These are phyloP conservation scores for Drosophila equinoxialis DNA, from an alignment of 1,140 invertebrate species.

Conservation along the genomic window DNA sequence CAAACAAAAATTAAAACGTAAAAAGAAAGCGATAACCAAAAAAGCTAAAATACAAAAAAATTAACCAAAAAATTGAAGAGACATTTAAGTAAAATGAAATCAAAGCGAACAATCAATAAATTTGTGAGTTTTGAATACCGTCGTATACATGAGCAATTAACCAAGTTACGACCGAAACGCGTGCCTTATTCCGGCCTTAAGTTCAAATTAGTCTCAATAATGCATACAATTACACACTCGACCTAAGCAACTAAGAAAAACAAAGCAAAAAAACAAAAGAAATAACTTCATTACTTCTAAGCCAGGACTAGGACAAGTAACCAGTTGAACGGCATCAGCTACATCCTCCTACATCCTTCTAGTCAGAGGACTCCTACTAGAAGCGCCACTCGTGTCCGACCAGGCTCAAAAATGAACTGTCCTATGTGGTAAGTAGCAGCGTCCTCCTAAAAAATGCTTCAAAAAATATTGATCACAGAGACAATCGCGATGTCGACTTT, in stretches of 20 bases:
- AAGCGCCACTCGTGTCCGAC: not conserved
- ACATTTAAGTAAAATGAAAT: constrained; percentile 11
- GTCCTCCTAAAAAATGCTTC: not conserved
- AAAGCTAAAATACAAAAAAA: constrained; percentile 11
- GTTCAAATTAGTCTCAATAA: constrained; percentile 68
- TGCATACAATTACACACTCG: constrained; percentile 28
- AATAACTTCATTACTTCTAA: not conserved
- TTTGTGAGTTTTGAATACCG: constrained; percentile 20
- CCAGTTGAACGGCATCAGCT: not conserved
- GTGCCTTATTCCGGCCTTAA: constrained; percentile 79
- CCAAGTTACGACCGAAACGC: constrained; percentile 53
- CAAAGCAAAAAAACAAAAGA: not conserved
- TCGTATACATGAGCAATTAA: constrained; percentile 28
- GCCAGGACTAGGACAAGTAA: not conserved
- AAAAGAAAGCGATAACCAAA: constrained; percentile 21
- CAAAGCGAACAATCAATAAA: constrained; percentile 20
- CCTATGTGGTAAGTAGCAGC: not conserved
- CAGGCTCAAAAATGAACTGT: not conserved
- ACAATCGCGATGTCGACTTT: too few species aligned
- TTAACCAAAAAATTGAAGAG: not conserved
- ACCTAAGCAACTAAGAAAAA: not conserved
- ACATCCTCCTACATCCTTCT: not conserved
- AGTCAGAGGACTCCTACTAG: not conserved
- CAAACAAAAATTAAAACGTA: constrained; percentile 12
- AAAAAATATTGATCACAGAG: not conserved